Conservation (phyloP, 1,140 invertebrate genomes). For the Bombus sibiricus region DNA sequence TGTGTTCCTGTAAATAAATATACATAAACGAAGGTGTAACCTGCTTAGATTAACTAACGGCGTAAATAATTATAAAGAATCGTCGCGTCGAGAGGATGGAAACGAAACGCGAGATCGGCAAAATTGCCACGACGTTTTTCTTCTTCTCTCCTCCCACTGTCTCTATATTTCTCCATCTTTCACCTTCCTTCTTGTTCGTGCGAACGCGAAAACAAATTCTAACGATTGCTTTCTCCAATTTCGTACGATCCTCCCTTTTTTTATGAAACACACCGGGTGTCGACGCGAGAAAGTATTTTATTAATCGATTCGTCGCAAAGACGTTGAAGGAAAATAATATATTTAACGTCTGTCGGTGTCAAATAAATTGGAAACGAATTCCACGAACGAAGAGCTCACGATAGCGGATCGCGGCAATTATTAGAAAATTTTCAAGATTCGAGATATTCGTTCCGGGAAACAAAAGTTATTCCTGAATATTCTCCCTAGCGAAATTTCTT, state of each 20-base stretch:
- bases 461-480: too few species aligned
- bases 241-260: conserved; percentile 17
- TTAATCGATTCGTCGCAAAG: conserved; percentile 20
- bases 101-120: conserved; percentile 1
- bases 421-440: not conserved
- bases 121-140: conserved; percentile 12
- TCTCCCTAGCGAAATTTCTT: too few species aligned
- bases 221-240: not conserved
- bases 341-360: not conserved
- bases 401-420: not conserved
- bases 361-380: not conserved
- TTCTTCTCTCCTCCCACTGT: conserved; percentile 7
- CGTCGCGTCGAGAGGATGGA: not conserved
- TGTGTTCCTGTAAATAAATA: conserved; percentile 66
- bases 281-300: conserved; percentile 38
- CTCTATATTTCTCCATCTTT: conserved; percentile 7
- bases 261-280: not conserved
- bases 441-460: not conserved
- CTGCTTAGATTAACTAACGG: conserved; percentile 52
- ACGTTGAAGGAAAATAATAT: not conserved
- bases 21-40: conserved; percentile 63
- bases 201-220: not conserved
- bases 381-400: too few species aligned
- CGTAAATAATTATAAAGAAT: conserved; percentile 18
- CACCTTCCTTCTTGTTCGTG: not conserved